phyloP scores from a whole-genome alignment of 1,140 invertebrate species.

The Sminthurinus signatus region DNA sequence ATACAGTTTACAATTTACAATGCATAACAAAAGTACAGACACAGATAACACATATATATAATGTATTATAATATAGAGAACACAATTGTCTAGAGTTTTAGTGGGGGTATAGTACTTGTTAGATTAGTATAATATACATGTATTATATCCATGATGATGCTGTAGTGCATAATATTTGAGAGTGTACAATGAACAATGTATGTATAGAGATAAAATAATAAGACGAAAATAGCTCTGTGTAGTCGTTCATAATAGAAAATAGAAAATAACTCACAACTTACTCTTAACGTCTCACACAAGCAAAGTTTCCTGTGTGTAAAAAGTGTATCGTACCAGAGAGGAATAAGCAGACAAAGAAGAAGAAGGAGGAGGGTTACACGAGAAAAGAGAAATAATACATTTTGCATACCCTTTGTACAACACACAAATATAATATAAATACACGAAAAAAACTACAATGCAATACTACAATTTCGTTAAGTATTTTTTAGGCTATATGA shows the following conservation, averaged over 20 bases:
- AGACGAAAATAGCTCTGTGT: slow-evolving; percentile 25
- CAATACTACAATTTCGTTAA: not conserved
- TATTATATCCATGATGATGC: too few species aligned
- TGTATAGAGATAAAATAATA: slow-evolving; percentile 12
- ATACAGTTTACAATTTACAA: too few species aligned
- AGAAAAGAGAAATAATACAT: not conserved
- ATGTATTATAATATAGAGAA: too few species aligned
- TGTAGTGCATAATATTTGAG: too few species aligned
- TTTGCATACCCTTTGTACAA: not conserved
- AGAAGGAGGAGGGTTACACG: not conserved
- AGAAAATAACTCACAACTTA: too few species aligned
- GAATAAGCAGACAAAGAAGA: not conserved
- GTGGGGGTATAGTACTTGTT: too few species aligned
- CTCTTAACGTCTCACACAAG: too few species aligned
- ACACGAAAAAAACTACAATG: not conserved
- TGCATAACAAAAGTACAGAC: too few species aligned
- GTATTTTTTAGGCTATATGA: too few species aligned
- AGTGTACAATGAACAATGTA: not conserved
- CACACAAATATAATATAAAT: not conserved
- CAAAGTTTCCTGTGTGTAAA: not conserved
- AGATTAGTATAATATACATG: too few species aligned
- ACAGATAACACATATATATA: too few species aligned
- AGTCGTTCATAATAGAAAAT: slow-evolving; percentile 23
- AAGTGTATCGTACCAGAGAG: not conserved
- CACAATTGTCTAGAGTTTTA: too few species aligned